Conservation (phyloP, 2,113 vertebrate species). For the Dendrocopos noguchii region DNA sequence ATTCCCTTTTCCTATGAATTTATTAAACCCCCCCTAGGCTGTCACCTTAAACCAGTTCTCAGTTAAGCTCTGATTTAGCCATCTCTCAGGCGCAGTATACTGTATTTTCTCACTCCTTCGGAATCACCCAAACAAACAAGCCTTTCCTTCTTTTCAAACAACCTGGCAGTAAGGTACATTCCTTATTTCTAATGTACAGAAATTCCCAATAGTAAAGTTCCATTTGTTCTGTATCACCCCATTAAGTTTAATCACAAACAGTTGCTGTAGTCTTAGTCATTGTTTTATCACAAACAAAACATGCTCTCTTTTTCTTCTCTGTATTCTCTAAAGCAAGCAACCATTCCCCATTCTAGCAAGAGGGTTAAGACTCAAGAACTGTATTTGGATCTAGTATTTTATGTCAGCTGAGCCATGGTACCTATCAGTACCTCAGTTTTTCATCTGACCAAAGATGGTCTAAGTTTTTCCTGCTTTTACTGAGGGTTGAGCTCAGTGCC, state of each 20-base stretch:
- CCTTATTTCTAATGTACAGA: not conserved
- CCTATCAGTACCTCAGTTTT: not conserved
- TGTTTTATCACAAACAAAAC: not conserved
- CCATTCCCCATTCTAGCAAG: not conserved
- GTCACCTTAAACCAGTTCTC: not conserved
- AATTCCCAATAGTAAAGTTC: not conserved
- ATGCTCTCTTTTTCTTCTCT: not conserved
- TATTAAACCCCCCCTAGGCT: fast-evolving
- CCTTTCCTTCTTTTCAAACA: not conserved
- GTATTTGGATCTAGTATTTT: not conserved
- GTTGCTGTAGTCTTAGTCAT: not conserved
- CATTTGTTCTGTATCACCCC: not conserved
- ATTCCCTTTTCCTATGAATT: not conserved
- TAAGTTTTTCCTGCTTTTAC: not conserved
- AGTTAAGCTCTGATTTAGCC: not conserved
- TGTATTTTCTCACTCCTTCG: not conserved
- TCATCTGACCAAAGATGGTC: not conserved
- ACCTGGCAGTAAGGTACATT: not conserved
- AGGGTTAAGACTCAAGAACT: not conserved
- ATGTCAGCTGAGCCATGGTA: not conserved
- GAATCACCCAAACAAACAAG: not conserved
- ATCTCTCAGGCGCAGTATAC: not conserved
- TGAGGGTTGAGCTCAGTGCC: not conserved
- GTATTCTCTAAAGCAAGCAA: not conserved
- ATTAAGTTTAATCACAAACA: not conserved